Conservation (phyloP, 2,113 vertebrate species). For the Symphodus melops region DNA sequence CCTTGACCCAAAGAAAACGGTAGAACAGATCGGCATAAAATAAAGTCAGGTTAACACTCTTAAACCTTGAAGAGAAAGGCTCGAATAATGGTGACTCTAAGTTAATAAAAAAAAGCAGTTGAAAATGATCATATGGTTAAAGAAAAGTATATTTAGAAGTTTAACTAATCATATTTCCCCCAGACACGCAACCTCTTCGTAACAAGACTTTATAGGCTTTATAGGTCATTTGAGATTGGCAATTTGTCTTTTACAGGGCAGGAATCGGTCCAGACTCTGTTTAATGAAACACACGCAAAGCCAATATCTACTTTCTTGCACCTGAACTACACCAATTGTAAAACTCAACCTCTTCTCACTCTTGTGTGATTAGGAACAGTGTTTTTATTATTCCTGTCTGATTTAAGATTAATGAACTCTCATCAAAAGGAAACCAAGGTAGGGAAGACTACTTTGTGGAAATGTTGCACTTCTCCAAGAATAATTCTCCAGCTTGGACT, state of each 20-base stretch:
- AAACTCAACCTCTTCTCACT: constrained; percentile 47
- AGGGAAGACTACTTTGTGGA: background rate
- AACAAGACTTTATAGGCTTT: constrained; percentile 65
- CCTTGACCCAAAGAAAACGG: constrained; percentile 20
- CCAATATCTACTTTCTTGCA: constrained; percentile 45
- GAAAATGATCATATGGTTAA: constrained; percentile 15
- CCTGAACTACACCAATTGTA: constrained; percentile 57
- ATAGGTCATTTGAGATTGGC: constrained; percentile 76
- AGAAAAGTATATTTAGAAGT: constrained; percentile 18
- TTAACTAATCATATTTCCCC: constrained; percentile 73
- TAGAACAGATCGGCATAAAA: constrained; percentile 25
- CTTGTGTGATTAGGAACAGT: constrained; percentile 33
- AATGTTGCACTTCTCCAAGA: constrained; percentile 9
- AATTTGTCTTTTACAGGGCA: constrained; percentile 70
- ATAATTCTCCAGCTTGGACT: background rate
- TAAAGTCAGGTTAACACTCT: constrained; percentile 3
- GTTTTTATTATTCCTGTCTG: constrained; percentile 34
- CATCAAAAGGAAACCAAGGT: constrained; percentile 24
- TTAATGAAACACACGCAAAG: constrained; percentile 61
- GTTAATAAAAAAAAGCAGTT: constrained; percentile 10
- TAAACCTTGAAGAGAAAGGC: constrained; percentile 4
- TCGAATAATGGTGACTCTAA: constrained; percentile 4
- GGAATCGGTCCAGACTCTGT: constrained; percentile 62
- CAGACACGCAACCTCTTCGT: constrained; percentile 59
- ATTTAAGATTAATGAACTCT: constrained; percentile 20